Base-by-base conservation (phyloP, 2,113 vertebrate species). In the Chloebia gouldiae region DNA sequence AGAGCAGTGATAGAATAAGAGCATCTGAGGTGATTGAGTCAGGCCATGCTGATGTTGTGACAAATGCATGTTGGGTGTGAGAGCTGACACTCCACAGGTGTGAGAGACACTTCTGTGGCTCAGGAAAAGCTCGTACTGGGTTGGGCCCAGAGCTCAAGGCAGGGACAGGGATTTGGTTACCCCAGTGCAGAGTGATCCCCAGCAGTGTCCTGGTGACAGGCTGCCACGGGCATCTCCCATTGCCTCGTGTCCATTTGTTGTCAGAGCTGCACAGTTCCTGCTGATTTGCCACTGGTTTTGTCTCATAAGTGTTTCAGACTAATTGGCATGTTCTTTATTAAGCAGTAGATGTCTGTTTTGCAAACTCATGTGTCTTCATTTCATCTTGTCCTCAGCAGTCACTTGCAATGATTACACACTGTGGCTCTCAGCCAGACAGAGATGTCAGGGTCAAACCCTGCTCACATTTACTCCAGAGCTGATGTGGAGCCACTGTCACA, bases 301-400 rank as follows among this genome's bases (percentile, higher is more conserved):
- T 76, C 75, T 63, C 40, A 0, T 45, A 19, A 73, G 81, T 17
- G 0, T 79, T 80, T 82, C 81, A 69, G 47, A 39, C 63, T 95
- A 70, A 88, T 90, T 92, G 51, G 50, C 51, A 63, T 56, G 68
- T 86, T 84, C 81, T 50, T 59, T 73, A 42, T 66, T 77, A 86
- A 92, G 85, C 91, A 86, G 9, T 56, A 77, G 71, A 22, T 69
- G 66, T 82, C 91, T 92, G 76, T 64, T 93, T 88, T 93, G 91
- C 91, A 91, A 9, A 57, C 77, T 81, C 71, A 5, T 14, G 78
- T 76, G 71, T 81, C 89, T 92, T 17, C 19, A 50, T 85, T 91
- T 81, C 23, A 0, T 24, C 2, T 33, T 9, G 5, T 76, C 90
- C 90, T 93, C 81, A 23, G 76, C 5, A 7, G 64, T 30, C 6